phyloP scores from a whole-genome alignment of 2,888 invertebrate genomes.

The Sinotaia quadrata region DNA sequence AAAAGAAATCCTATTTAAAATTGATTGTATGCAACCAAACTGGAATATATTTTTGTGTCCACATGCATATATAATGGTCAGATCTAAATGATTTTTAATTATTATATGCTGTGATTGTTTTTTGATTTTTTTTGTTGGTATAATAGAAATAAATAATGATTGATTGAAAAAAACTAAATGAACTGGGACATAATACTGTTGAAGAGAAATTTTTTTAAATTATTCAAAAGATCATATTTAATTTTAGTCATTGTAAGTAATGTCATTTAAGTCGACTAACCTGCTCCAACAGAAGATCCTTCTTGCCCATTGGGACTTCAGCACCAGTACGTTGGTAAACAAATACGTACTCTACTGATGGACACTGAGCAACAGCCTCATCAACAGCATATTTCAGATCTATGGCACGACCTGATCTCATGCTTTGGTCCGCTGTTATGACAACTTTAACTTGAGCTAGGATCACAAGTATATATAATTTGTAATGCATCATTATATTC shows the following conservation, averaged over 20 bases:
- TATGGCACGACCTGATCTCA: slow-evolving; percentile 72
- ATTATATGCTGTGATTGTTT: too few relatives aligned
- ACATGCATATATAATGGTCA: too few relatives aligned
- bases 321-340: slow-evolving; percentile 71
- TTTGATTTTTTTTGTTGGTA: too few relatives aligned
- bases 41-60: too few relatives aligned
- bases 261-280: slow-evolving; percentile 48
- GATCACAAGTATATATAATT: too few relatives aligned
- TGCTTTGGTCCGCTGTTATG: slow-evolving; percentile 73
- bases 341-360: slow-evolving; percentile 72
- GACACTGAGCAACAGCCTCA: slow-evolving; percentile 70
- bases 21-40: too few relatives aligned
- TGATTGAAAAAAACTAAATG: too few relatives aligned
- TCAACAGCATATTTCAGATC: slow-evolving; percentile 73
- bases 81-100: too few relatives aligned
- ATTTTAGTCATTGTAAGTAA: background rate
- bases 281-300: slow-evolving; percentile 70
- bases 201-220: background rate
- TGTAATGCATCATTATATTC: too few relatives aligned
- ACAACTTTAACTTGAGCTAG: slow-evolving; percentile 73
- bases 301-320: slow-evolving; percentile 66
- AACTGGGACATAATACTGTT: too few relatives aligned
- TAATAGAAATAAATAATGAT: too few relatives aligned
- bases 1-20: too few relatives aligned
- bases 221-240: background rate